phyloP scores from a whole-genome alignment of 1,140 invertebrate species.

The Drosophila arawakana region DNA sequence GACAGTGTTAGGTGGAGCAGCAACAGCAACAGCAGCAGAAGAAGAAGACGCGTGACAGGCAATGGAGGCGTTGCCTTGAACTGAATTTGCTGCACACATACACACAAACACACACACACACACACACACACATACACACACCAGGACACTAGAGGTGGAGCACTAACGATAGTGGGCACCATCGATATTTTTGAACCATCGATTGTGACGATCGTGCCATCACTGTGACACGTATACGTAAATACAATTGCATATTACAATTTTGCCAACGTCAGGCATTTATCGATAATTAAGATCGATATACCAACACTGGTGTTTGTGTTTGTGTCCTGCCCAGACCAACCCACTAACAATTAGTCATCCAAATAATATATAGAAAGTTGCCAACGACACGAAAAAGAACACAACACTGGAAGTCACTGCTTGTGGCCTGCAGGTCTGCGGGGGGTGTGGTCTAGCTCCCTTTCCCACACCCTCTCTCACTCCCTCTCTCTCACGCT shows the following conservation, averaged over 20 bases:
- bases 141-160: too few relatives aligned
- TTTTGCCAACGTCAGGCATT: conserved; percentile 40
- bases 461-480: too few relatives aligned
- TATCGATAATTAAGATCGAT: conserved; percentile 56
- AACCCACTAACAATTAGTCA: conserved; percentile 38
- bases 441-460: neutral
- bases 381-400: conserved; percentile 39
- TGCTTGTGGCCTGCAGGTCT: neutral
- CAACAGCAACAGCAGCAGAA: neutral
- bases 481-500: too few relatives aligned
- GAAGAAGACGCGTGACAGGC: conserved; percentile 20
- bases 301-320: neutral
- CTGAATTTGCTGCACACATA: conserved; percentile 57
- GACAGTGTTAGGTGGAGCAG: neutral
- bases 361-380: conserved; percentile 26
- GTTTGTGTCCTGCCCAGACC: conserved; percentile 10
- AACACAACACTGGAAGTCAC: conserved; percentile 18
- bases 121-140: neutral
- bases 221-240: neutral
- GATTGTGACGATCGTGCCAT: too few relatives aligned
- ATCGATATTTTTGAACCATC: too few relatives aligned
- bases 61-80: conserved; percentile 70
- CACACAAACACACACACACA: conserved; percentile 15
- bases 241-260: conserved; percentile 30
- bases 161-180: too few relatives aligned